Percentiles rank a stretch among this genome's conserved stretches.
phyloP scores from a whole-genome alignment of 92 coral and sea anemone species.

The Porites evermanni region DNA sequence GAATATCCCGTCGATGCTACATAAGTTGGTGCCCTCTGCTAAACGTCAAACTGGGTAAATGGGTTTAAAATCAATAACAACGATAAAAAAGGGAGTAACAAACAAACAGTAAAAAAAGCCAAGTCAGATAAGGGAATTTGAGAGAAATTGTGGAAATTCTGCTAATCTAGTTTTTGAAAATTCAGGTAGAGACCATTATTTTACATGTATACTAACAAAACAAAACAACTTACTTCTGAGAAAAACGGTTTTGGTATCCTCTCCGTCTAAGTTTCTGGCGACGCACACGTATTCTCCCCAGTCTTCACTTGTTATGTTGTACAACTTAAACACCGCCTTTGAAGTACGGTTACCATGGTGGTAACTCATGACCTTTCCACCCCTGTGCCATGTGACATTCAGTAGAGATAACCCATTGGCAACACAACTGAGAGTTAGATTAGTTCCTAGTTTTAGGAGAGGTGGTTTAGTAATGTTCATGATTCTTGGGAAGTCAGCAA shows the following conservation, averaged over 20 bases:
- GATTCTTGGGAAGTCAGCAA: slow-evolving; percentile 20
- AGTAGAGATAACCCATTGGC: slow-evolving; percentile 1
- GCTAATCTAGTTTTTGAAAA: too few relatives aligned
- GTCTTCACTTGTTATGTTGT: slow-evolving; percentile 4
- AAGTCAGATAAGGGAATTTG: too few relatives aligned
- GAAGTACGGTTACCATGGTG: neutral
- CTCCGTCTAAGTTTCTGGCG: slow-evolving; percentile 15
- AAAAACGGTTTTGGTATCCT: slow-evolving; percentile 2
- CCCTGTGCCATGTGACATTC: slow-evolving; percentile 22
- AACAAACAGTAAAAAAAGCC: too few relatives aligned
- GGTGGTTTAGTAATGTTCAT: slow-evolving; percentile 2
- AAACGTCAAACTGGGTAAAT: too few relatives aligned
- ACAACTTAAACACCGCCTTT: neutral
- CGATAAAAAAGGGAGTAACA: too few relatives aligned
- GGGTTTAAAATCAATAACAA: too few relatives aligned
- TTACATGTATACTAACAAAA: neutral
- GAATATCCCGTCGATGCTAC: too few relatives aligned
- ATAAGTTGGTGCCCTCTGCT: too few relatives aligned
- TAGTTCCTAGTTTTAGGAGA: slow-evolving; percentile 18
- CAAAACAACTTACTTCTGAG: slow-evolving; percentile 1
- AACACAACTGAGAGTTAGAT: slow-evolving; percentile 12
- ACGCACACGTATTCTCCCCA: slow-evolving; percentile 24
- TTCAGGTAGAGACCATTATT: too few relatives aligned
- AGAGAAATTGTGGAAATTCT: too few relatives aligned
- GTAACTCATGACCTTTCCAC: too few relatives aligned